phyloP scores from a whole-genome alignment of 1,140 invertebrate species.

The Vanessa atalanta region DNA sequence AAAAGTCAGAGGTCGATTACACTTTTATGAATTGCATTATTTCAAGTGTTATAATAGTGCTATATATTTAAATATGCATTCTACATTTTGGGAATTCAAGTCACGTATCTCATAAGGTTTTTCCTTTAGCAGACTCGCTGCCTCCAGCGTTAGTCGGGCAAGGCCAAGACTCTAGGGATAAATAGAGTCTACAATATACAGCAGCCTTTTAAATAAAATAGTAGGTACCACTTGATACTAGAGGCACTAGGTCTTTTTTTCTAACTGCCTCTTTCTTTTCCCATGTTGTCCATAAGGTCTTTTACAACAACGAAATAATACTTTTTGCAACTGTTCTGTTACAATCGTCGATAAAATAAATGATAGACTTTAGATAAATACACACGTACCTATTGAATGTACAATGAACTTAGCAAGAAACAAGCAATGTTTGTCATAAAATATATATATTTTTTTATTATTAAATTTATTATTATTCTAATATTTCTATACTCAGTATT shows the following conservation, averaged over 20 bases:
- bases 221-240: conserved; percentile 8
- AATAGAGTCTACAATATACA: conserved; percentile 11
- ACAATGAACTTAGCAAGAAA: no score
- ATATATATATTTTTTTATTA: neutral
- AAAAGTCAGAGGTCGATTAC: no score
- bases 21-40: no score
- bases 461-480: neutral
- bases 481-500: neutral
- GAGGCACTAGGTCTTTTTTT: neutral
- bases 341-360: no score
- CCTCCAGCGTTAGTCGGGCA: conserved; percentile 37
- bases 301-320: no score
- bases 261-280: neutral
- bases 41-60: no score
- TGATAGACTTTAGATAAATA: no score
- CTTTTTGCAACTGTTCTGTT: no score
- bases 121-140: conserved; percentile 16
- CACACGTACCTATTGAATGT: no score
- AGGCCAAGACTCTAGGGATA: conserved; percentile 33
- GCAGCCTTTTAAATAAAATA: conserved; percentile 45
- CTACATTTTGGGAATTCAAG: conserved; percentile 12
- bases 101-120: conserved; percentile 33
- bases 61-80: conserved; percentile 13
- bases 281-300: no score
- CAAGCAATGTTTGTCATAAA: no score